Evolutionary conservation across 2,113 vertebrate genomes (phyloP), one percentile per base, ranked within the genome.

Genomic region (Oxyura jamaicensis): DNA sequence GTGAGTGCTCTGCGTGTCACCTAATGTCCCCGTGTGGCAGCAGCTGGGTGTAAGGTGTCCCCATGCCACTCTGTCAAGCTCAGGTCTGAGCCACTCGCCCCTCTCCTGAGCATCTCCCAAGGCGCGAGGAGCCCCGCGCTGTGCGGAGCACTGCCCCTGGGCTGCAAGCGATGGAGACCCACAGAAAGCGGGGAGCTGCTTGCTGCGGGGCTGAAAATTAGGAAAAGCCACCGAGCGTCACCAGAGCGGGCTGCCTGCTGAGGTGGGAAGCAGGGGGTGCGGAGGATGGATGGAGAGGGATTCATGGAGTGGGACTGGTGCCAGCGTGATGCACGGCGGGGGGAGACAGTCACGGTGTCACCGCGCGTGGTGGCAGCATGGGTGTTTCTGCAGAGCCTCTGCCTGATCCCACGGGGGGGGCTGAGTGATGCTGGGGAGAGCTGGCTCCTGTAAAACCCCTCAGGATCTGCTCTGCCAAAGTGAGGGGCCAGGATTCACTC

Each of bases 241-340:
- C 12, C 1, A 4, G 83, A 46, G 48, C 7, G 6, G 39, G 66
- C 39, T 33, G 20, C 25, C 13, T 6, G 29, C 8, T 31, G 67
- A 39, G 72, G 28, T 0, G 1, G 25, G 42, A 48, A 75, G 62
- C 0, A 1, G 44, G 76, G 36, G 46, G 22, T 0, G 4, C 0
- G 8, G n/a, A 81, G 35, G 41, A 33, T 0, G 74, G 78, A 67
- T 44, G 39, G 48, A 59, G 35, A 80, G 69, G n/a, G 84, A 82
- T 78, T 95, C 81, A 89, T 68, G 69, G 0, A 31, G 42, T 35
- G 53, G 95, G 96, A 96, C 82, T 11, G 11, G 74, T 66, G 66
- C 29, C 82, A 94, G 71, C 66, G 56, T 87, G 74, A 85, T 79
- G 58, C 62, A 68, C 58, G 36, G 86, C 80, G 56, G 88, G 91